Base-by-base conservation (phyloP, 2,113 vertebrate genomes). In the Gnathonemus longibarbis region DNA sequence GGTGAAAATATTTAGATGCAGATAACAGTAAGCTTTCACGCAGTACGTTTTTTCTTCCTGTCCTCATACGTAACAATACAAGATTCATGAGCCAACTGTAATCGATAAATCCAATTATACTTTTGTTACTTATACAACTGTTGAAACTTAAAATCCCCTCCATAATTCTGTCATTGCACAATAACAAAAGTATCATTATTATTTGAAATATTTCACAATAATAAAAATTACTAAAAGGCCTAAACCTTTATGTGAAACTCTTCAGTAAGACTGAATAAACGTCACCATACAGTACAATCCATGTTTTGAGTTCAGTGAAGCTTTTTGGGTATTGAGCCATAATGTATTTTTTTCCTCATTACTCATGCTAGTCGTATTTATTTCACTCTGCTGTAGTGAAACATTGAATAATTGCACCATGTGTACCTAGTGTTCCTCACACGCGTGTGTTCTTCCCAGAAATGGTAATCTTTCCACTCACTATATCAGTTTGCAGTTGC, bases 1-100 rank as follows among this genome's bases (percentile, higher is more conserved):
- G 93, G 91, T 94, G 91, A 17, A 58, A 74, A 46, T 31, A 89
- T 3, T 89, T 49, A 92, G 35, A 42, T n/a, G 21, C n/a, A 31
- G 27, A 27, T 66, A 66, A 70, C n/a, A 1, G 62, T 31, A 4
- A 70, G 10, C 62, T 31, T 13, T 31, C 3, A 3, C 13, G 62
- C 3, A 31, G 0, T 27, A 70, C 0, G 2, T 66, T 11, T n/a
- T 62, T 0, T 62, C 2, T n/a, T 62, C 56, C 24, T 27, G 58
- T 66, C 3, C n/a, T 66, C 58, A 66, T 27, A 11, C 3, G n/a
- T 66, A 66, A 66, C n/a, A 62, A 27, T 62, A 62, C 39, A 35
- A 3, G 45, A 89, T 19, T 24, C 19, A 17, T 48, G 2, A 84
- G 83, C 21, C 83, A 9, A 84, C 19, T 24, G 45, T 84, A 45